Evolutionary conservation across 2,888 invertebrate genomes (phyloP).

Genomic region (Phaedon cochleariae): DNA sequence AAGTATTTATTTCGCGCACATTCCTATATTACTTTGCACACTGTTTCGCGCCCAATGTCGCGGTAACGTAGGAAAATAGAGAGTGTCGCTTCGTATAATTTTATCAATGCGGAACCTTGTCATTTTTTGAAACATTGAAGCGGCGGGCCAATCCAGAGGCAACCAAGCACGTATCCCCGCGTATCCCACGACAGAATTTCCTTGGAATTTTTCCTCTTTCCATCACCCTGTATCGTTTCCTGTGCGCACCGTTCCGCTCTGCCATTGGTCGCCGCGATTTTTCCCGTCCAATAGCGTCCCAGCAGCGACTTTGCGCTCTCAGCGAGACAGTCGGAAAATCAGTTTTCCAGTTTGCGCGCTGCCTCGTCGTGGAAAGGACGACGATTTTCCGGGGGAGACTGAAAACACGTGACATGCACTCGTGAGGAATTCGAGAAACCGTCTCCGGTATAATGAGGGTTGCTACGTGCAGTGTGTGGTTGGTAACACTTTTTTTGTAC

Average conservation of each 20-base stretch:
- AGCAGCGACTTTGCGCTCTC: slow-evolving; percentile 40
- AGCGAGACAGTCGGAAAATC: slow-evolving; percentile 41
- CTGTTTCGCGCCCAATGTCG: no score
- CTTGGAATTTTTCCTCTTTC: not conserved
- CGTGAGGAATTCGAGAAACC: slow-evolving; percentile 3
- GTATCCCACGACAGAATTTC: no score
- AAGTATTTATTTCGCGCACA: no score
- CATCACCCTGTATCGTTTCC: slow-evolving; percentile 24
- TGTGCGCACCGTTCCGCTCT: slow-evolving; percentile 51
- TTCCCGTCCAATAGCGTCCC: slow-evolving; percentile 53
- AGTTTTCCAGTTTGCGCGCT: slow-evolving; percentile 45
- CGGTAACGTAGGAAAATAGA: no score
- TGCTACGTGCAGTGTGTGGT: slow-evolving; percentile 36
- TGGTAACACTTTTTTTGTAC: slow-evolving; percentile 41
- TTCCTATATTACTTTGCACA: no score
- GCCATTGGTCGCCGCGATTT: slow-evolving; percentile 53
- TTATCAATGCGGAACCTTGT: no score
- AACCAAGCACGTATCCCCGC: no score
- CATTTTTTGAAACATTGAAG: no score
- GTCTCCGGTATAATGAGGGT: slow-evolving; percentile 31
- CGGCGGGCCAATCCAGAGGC: no score
- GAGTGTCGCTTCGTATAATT: no score
- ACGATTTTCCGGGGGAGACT: slow-evolving; percentile 24
- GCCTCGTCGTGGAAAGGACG: slow-evolving; percentile 25
- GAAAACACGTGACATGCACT: slow-evolving; percentile 32